phyloP scores from a whole-genome alignment of 1,140 invertebrate genomes.

The Leptopilina boulardi region DNA sequence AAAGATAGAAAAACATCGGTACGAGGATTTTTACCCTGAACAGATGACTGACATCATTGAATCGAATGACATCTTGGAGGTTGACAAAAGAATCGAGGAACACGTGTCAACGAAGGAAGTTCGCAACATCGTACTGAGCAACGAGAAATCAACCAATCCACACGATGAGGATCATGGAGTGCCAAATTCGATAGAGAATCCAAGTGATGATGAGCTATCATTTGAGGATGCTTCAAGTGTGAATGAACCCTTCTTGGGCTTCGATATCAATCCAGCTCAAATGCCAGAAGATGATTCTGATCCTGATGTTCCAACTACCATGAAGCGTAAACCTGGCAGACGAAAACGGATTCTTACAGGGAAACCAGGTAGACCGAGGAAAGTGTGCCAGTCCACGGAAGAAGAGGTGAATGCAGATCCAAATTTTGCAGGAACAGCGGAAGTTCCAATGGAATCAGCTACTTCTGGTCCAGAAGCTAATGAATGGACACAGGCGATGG shows the following conservation, averaged over 20 bases:
- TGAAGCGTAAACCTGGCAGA: constrained; percentile 38
- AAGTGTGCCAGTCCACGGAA: neutral
- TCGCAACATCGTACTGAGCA: neutral
- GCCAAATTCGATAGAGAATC: neutral
- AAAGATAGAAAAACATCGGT: neutral
- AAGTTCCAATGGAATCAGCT: constrained; percentile 57
- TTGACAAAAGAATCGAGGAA: neutral
- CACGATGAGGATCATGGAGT: neutral
- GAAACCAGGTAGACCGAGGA: constrained; percentile 11
- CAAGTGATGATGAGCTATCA: neutral
- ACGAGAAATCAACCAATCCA: neutral
- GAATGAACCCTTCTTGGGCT: neutral
- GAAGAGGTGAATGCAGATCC: neutral
- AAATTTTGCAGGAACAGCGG: constrained; percentile 35
- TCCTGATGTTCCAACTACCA: neutral
- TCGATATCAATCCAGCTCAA: neutral
- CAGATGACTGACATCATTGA: neutral
- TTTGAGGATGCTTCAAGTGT: neutral
- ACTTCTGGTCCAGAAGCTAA: constrained; percentile 49
- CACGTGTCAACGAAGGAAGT: neutral
- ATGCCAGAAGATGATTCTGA: neutral
- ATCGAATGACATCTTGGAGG: neutral
- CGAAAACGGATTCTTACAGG: constrained; percentile 34
- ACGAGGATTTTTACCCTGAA: constrained; percentile 1
- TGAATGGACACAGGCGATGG: constrained; percentile 66